Evolutionary conservation across 2,888 invertebrate genomes (phyloP).

Genomic region (Parthenolecanium corni): DNA sequence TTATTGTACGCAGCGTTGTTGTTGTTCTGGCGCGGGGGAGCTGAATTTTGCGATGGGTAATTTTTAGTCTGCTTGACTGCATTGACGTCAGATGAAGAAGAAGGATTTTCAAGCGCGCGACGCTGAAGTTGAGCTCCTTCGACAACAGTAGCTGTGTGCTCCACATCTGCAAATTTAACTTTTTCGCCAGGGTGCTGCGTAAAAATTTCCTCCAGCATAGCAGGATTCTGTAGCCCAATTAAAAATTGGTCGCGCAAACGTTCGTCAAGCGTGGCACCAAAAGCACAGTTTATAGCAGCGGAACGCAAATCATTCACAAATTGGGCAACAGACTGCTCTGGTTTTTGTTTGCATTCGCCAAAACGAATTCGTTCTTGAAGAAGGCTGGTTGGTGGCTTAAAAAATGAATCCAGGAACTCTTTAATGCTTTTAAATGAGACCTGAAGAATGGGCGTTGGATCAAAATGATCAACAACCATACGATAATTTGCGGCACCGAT

Average conservation of each 20-base stretch:
- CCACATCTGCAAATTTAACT: background rate
- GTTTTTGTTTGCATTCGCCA: background rate
- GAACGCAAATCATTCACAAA: background rate
- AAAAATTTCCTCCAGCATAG: background rate
- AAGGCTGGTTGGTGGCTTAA: background rate
- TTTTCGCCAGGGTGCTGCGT: background rate
- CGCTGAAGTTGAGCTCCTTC: background rate
- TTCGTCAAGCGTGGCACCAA: background rate
- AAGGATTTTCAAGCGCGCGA: background rate
- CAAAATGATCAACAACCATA: background rate
- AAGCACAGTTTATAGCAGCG: background rate
- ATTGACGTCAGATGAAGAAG: background rate
- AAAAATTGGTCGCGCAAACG: constrained; percentile 1
- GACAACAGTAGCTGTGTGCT: background rate
- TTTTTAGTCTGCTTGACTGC: too few species aligned
- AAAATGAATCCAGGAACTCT: background rate
- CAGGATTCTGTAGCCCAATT: constrained; percentile 6
- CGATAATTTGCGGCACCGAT: background rate
- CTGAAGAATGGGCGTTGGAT: background rate
- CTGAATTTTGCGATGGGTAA: too few species aligned
- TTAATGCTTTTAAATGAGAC: background rate
- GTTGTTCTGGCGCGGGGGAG: too few species aligned
- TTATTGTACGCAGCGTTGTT: background rate
- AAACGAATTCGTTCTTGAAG: background rate
- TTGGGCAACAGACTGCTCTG: background rate